Percentiles rank a stretch among this genome's conserved stretches.
Conservation (phyloP, 2,113 vertebrate genomes). For the Lophius piscatorius region DNA sequence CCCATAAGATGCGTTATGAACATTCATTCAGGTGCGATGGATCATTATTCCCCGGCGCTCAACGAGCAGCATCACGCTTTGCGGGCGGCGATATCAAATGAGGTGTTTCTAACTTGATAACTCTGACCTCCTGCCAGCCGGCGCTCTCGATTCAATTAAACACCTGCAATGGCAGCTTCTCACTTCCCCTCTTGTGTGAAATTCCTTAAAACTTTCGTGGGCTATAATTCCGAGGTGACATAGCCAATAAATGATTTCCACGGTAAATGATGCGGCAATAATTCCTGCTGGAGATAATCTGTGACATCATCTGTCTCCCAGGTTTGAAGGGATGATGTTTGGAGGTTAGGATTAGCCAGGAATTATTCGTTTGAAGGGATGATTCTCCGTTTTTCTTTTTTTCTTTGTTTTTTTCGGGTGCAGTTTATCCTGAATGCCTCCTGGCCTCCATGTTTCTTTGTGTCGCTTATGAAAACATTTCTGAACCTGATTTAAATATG, state of each 20-base stretch:
- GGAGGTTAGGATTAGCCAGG: not conserved
- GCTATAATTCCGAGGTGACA: slow-evolving; percentile 1
- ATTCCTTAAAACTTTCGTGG: not conserved
- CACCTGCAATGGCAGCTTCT: slow-evolving; percentile 12
- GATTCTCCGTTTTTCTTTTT: not conserved
- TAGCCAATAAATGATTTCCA: slow-evolving; percentile 2
- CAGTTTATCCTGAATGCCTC: not conserved
- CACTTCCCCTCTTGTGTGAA: not conserved
- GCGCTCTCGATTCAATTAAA: slow-evolving; percentile 20
- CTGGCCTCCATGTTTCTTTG: not conserved
- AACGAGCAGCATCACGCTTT: too few species aligned
- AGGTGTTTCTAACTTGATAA: too few species aligned
- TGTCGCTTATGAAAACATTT: too few species aligned
- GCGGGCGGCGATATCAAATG: too few species aligned
- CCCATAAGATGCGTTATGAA: too few species aligned
- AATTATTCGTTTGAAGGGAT: slow-evolving; percentile 20
- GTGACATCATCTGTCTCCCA: slow-evolving; percentile 1
- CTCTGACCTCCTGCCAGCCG: too few species aligned
- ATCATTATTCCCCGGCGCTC: too few species aligned
- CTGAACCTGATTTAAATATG: slow-evolving; percentile 3
- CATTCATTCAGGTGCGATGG: too few species aligned
- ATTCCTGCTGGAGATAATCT: slow-evolving; percentile 2
- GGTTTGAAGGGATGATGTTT: too few species aligned
- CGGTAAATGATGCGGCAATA: not conserved
- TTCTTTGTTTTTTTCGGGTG: too few species aligned